A percentile compares a stretch with the other conserved stretches of the same genome.
These are phyloP conservation scores for Botrylloides violaceus DNA, from an alignment of 23 tunicate genomes.

Conservation along the genomic window DNA sequence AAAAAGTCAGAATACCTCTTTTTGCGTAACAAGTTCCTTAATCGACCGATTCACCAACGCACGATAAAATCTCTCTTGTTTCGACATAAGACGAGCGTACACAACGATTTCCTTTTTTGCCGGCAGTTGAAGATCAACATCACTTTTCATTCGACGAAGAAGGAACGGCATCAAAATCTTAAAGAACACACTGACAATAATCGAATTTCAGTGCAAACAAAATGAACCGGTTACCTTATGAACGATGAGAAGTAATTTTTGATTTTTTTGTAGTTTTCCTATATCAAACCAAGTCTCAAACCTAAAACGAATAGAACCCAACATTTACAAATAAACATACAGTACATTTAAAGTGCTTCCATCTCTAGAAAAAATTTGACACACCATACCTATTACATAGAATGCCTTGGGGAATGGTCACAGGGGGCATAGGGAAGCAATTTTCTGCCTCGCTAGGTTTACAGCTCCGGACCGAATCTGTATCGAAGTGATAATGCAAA, in stretches of 20 bases:
- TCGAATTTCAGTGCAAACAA: not conserved
- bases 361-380: too few relatives aligned
- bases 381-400: too few relatives aligned
- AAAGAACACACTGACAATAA: not conserved
- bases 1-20: too few relatives aligned
- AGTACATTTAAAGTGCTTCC: too few relatives aligned
- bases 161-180: conserved; percentile 82
- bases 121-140: conserved; percentile 73
- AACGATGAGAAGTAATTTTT: conserved; percentile 46
- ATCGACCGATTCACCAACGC: conserved; percentile 73
- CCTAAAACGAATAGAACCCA: conserved; percentile 32
- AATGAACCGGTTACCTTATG: conserved; percentile 43
- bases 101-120: conserved; percentile 75
- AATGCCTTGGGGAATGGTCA: too few relatives aligned
- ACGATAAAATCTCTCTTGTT: conserved; percentile 65
- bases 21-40: conserved; percentile 32
- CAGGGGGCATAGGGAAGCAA: too few relatives aligned
- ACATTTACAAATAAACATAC: too few relatives aligned
- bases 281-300: conserved; percentile 70
- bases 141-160: conserved; percentile 67
- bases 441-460: too few relatives aligned
- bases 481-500: too few relatives aligned
- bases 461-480: too few relatives aligned
- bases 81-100: conserved; percentile 42
- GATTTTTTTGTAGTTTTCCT: conserved; percentile 44